Percentiles rank a stretch among this genome's conserved stretches.
These are phyloP conservation scores for Apis cerana DNA, from an alignment of 1,140 invertebrate genomes.

Conservation along the genomic window DNA sequence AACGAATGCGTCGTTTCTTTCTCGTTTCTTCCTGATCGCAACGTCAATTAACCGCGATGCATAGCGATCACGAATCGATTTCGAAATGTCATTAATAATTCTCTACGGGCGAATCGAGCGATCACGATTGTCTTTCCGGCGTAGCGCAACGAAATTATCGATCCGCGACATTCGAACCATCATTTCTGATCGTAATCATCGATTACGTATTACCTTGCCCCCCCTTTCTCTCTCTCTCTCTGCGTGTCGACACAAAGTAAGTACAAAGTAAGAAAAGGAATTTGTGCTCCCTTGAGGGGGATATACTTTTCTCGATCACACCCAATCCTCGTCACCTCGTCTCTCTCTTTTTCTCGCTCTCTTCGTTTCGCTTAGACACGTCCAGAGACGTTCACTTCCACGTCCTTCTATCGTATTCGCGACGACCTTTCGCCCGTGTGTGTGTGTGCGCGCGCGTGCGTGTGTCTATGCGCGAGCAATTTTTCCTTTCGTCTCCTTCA, in stretches of 20 bases:
- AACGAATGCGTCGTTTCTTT: background rate
- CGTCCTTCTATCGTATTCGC: slow-evolving; percentile 44
- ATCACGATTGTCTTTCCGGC: slow-evolving; percentile 34
- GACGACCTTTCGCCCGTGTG: slow-evolving; percentile 50
- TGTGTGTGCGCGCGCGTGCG: too few relatives aligned
- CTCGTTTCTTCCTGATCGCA: background rate
- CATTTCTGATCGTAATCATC: slow-evolving; percentile 42
- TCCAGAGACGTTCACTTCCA: slow-evolving; percentile 60
- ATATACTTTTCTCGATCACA: slow-evolving; percentile 44
- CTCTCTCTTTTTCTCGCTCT: background rate
- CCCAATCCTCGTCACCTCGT: slow-evolving; percentile 16
- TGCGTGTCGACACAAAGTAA: slow-evolving; percentile 5
- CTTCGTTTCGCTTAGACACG: slow-evolving; percentile 1
- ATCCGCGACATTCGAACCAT: slow-evolving; percentile 38
- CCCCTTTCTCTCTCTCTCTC: background rate
- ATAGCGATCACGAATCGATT: slow-evolving; percentile 27
- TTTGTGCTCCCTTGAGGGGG: slow-evolving; percentile 39
- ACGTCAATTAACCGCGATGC: slow-evolving; percentile 10
- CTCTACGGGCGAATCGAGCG: background rate
- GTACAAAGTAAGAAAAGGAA: slow-evolving; percentile 28
- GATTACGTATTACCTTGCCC: slow-evolving; percentile 8
- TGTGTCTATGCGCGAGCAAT: background rate
- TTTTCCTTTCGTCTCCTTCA: slow-evolving; percentile 47
- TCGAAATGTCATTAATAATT: slow-evolving; percentile 30
- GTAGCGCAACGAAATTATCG: slow-evolving; percentile 21